Conservation (phyloP, 1,140 invertebrate genomes). For the Steinernema feltiae region DNA sequence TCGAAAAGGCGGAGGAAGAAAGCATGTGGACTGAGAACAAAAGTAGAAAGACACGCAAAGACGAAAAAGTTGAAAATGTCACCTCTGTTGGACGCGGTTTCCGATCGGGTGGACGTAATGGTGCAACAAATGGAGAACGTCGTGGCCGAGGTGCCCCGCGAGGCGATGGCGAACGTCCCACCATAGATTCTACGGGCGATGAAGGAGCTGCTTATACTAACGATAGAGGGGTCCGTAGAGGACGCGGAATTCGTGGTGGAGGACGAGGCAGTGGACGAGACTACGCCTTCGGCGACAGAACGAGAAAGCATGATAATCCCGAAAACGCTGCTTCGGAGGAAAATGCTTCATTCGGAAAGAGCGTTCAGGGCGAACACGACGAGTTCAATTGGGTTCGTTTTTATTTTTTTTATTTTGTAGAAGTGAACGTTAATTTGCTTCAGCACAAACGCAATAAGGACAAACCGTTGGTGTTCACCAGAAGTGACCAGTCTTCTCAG, state of each 20-base stretch:
- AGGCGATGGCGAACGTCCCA: neutral
- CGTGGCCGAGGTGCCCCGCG: neutral
- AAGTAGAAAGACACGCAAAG: neutral
- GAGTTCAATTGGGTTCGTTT: neutral
- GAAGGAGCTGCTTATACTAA: too few relatives aligned
- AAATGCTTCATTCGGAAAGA: neutral
- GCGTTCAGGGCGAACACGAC: neutral
- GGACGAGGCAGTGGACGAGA: neutral
- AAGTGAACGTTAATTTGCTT: neutral
- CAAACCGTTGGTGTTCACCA: neutral
- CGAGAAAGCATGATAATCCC: neutral
- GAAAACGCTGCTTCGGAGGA: neutral
- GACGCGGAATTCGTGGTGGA: neutral
- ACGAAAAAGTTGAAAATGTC: neutral
- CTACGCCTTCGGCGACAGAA: neutral
- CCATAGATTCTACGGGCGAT: neutral
- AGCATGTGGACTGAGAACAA: neutral
- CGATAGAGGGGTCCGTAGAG: neutral
- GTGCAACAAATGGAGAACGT: neutral
- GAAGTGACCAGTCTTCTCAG: neutral
- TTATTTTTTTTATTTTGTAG: neutral
- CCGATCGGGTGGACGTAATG: neutral
- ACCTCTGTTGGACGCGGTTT: neutral
- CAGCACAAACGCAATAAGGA: neutral
- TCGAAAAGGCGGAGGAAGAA: neutral